Percentiles rank a stretch among this genome's conserved stretches.
Conservation (phyloP, 2,797 vertebrate species). For the Protonibea diacanthus region DNA sequence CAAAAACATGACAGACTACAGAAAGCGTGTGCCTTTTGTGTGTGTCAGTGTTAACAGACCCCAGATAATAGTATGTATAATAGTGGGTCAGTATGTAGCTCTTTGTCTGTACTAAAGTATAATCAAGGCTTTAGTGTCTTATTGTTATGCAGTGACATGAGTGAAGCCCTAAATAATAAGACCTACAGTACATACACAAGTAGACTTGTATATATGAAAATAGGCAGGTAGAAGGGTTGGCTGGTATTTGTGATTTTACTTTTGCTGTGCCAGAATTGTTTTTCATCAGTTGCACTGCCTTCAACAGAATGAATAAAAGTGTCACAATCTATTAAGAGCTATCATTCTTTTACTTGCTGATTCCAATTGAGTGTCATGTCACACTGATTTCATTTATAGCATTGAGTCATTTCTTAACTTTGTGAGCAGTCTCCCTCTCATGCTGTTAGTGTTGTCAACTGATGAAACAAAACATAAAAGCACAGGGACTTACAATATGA, state of each 20-base stretch:
- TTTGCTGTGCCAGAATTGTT: background rate
- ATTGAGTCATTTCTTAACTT: slow-evolving; percentile 44
- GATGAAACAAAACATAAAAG: slow-evolving; percentile 11
- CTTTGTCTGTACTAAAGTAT: background rate
- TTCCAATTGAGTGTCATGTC: slow-evolving; percentile 33
- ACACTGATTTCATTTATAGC: slow-evolving; percentile 43
- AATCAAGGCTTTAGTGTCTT: background rate
- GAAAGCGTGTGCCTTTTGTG: background rate
- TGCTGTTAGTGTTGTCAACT: slow-evolving; percentile 47
- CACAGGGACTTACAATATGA: background rate
- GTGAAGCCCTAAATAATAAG: background rate
- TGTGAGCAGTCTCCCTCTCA: slow-evolving; percentile 16
- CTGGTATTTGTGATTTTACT: slow-evolving; percentile 15
- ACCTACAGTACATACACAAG: background rate
- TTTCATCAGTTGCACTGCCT: background rate
- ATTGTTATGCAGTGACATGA: background rate
- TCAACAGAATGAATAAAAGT: slow-evolving; percentile 19
- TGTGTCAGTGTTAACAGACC: background rate
- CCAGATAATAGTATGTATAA: no score
- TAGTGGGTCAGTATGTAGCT: no score
- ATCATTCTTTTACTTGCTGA: slow-evolving; percentile 23
- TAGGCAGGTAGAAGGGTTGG: background rate
- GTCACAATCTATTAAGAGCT: slow-evolving; percentile 39
- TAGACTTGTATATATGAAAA: background rate
- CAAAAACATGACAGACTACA: background rate